Percentiles rank a stretch among this genome's conserved stretches.
phyloP scores from a whole-genome alignment of 2,113 vertebrate species.

The Climacteris rufus region DNA sequence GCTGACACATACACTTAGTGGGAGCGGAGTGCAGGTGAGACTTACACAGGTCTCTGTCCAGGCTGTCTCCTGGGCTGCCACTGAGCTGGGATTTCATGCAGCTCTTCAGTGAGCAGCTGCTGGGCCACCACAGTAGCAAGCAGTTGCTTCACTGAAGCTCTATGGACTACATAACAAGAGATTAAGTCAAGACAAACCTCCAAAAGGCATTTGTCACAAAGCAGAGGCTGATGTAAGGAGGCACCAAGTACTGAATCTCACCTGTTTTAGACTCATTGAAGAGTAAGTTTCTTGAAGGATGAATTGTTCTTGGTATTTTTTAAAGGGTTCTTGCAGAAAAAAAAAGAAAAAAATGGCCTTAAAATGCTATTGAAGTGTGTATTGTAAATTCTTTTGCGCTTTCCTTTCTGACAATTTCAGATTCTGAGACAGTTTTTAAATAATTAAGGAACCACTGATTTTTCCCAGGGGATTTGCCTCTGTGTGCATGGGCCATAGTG shows the following conservation, averaged over 20 bases:
- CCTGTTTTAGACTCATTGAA: background rate
- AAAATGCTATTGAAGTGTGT: background rate
- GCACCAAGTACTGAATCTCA: background rate
- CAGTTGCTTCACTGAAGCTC: background rate
- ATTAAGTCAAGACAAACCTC: background rate
- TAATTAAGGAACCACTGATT: background rate
- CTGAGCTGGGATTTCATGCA: accelerated
- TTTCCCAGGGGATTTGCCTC: background rate
- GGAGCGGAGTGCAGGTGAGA: background rate
- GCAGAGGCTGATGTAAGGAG: background rate
- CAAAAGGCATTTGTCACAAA: background rate
- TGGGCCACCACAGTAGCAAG: background rate
- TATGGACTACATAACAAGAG: background rate
- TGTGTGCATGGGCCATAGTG: background rate
- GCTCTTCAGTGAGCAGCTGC: background rate
- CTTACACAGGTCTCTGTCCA: no score
- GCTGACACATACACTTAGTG: accelerated
- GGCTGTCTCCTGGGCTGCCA: background rate
- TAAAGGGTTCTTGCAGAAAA: background rate
- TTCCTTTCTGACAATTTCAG: background rate
- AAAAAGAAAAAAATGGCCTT: background rate
- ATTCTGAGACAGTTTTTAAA: background rate
- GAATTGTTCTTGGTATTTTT: background rate
- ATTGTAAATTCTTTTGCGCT: background rate
- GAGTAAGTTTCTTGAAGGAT: background rate